These are phyloP conservation scores for Columba janthina DNA, from an alignment of 2,113 vertebrate species.

Conservation along the genomic window DNA sequence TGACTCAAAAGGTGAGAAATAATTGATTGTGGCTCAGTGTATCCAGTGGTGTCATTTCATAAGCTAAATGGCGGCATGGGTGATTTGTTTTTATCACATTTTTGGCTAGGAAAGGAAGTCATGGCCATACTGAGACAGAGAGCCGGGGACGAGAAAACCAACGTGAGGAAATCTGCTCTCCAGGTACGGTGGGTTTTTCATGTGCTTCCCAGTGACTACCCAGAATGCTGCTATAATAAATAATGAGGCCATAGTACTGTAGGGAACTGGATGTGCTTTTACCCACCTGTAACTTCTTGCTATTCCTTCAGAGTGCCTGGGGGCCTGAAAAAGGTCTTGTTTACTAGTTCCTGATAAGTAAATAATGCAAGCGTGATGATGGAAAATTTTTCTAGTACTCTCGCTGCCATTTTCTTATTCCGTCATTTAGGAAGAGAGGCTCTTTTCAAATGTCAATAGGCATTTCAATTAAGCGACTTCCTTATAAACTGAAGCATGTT, in stretches of 20 bases:
- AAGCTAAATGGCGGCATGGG: background rate
- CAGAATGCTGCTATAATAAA: background rate
- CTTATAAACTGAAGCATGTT: constrained; percentile 24
- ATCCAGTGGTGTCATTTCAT: background rate
- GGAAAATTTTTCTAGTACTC: constrained; percentile 37
- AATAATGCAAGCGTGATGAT: constrained; percentile 27
- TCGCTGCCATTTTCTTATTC: background rate
- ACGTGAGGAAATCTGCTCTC: constrained; percentile 89
- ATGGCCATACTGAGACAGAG: constrained; percentile 81
- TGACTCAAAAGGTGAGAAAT: background rate
- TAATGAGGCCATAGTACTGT: background rate
- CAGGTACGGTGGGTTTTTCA: constrained; percentile 76
- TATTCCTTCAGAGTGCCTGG: background rate
- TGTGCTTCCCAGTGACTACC: background rate
- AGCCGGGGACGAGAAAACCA: constrained; percentile 83
- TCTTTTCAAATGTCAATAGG: constrained; percentile 65
- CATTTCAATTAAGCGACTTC: constrained; percentile 59
- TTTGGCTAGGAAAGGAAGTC: constrained; percentile 76
- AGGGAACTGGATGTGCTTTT: background rate
- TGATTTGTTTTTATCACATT: background rate
- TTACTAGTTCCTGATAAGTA: background rate
- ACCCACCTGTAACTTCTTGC: constrained; percentile 10
- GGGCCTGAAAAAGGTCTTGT: background rate
- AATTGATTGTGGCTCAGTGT: background rate
- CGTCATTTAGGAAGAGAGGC: constrained; percentile 45